Evolutionary conservation across 2,797 vertebrate genomes (phyloP), one percentile per base, ranked within the genome.

Genomic region (Gephyroberyx darwinii): DNA sequence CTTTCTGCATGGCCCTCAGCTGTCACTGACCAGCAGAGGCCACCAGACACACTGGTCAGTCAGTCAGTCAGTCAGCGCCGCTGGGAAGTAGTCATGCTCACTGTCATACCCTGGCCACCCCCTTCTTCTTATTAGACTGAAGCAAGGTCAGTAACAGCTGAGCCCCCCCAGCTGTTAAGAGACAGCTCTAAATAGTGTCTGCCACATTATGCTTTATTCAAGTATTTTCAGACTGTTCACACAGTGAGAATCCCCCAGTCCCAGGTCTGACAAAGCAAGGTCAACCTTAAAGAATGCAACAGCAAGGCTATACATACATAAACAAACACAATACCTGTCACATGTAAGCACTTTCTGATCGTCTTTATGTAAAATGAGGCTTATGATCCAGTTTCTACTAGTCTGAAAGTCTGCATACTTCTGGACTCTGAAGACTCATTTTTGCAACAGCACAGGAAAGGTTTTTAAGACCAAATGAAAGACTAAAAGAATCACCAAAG

Each of bases 91-190:
- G 58, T 75, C 75, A 50, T 83, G 59, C 70, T 85, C 77, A 64
- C 82, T 76, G 83, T 77, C 81, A 81, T 45, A 69, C 60, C 56
- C 71, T 55, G 41, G 43, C 71, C 74, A 75, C 77, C 20, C 43
- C 71, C 67, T 56, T 73, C 70, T 81, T 67, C 60, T 84, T 70
- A 63, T 69, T 74, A 69, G 70, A 83, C 67, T 74, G 77, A 74
- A 83, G 83, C 84, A 86, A 90, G 85, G 85, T 88, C 88, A 89
- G 69, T 71, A 83, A 81, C 78, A 75, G 80, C 82, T 86, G 74
- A 81, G 14, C 50, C 69, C 60, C 61, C 63, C 65, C 59, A 77
- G 84, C 72, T 86, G 41, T 72, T 72, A 58, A 61, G 63, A 87
- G 68, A 84, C 71, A 62, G 75, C 77, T 77, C 77, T 86, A 47